Evolutionary conservation across 2,113 vertebrate genomes (phyloP), one percentile per base, ranked within the genome.

Genomic region (Raja brachyura): DNA sequence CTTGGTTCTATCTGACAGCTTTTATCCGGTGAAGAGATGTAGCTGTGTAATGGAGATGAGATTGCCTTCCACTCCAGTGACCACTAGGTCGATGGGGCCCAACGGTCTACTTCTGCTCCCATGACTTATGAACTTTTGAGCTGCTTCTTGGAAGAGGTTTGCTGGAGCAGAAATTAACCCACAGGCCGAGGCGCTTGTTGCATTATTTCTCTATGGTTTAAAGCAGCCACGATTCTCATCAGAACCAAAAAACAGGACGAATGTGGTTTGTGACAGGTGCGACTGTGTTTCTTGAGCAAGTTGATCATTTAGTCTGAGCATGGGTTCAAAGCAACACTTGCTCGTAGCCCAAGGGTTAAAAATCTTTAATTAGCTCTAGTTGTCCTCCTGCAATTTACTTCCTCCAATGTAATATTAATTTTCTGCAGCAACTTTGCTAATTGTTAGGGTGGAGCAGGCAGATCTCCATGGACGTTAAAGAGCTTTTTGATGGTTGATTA

Each of bases 281-380:
- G 73, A 73, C 70, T 73, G 39, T 33, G 66, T 74, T 73, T 92
- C 90, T 92, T 92, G 66, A 54, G 28, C 73, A 92, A 54, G 68
- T 39, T 70, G 31, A 63, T 8, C 90, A 92, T 73, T 92, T 92
- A 92, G 33, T 74, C 68, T 54, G 68, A 92, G 66, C 70, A 28
- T 13, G 88, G 70, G 90, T 92, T 92, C 90, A 74, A 74, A 92
- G 68, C 33, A 92, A 92, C 73, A 68, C 8, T 70, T 74, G 68
- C 70, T 92, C 66, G 39, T 68, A 92, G 90, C 73, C 66, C 90
- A 92, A 39, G 68, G 66, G 90, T 92, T 48, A 48, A 74, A 92
- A 48, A 48, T 92, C n/a, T 74, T 92, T 73, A 92, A 92, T 92
- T 92, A 92, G 66, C 73, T 92, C 20, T 92, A 92, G 70, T 73